Evolutionary conservation across 30 jellyfish, hydroid and myxozoan species (phyloP).

Genomic region (Hydractinia echinata): DNA sequence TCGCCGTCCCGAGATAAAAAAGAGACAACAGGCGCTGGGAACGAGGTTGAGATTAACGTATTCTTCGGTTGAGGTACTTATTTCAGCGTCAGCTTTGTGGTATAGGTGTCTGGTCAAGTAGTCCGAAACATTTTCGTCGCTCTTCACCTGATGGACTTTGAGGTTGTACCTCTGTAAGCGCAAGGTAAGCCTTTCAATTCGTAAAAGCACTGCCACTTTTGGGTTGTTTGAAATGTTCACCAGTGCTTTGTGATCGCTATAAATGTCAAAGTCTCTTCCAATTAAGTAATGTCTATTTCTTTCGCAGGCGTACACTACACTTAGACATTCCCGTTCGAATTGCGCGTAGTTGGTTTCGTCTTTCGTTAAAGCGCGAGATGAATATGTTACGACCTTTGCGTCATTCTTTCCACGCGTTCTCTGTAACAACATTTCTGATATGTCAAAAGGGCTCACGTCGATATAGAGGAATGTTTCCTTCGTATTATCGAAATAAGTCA

Average conservation of each 20-base stretch:
- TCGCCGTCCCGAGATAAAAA: too few species aligned
- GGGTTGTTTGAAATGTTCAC: constrained; percentile 27
- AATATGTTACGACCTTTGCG: not conserved
- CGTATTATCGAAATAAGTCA: not conserved
- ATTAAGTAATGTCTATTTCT: constrained; percentile 5
- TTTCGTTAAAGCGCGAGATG: not conserved
- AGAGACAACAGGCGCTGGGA: too few species aligned
- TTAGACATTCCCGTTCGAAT: not conserved
- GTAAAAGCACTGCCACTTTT: constrained; percentile 12
- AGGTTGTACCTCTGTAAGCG: constrained; percentile 20
- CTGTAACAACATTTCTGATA: not conserved
- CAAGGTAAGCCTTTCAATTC: constrained; percentile 22
- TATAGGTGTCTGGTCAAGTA: not conserved
- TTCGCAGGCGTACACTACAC: not conserved
- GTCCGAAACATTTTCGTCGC: constrained; percentile 8
- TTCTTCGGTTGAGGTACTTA: too few species aligned
- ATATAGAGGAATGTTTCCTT: not conserved
- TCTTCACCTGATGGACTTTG: not conserved
- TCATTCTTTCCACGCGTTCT: not conserved
- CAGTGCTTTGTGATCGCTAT: constrained; percentile 28
- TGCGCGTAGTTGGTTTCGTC: not conserved
- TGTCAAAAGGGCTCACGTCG: not conserved
- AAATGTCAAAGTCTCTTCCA: constrained; percentile 10
- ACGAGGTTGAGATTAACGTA: too few species aligned
- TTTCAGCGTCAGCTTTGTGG: too few species aligned